These are phyloP conservation scores for Adela reaumurella DNA, from an alignment of 2,888 invertebrate species.

Conservation along the genomic window DNA sequence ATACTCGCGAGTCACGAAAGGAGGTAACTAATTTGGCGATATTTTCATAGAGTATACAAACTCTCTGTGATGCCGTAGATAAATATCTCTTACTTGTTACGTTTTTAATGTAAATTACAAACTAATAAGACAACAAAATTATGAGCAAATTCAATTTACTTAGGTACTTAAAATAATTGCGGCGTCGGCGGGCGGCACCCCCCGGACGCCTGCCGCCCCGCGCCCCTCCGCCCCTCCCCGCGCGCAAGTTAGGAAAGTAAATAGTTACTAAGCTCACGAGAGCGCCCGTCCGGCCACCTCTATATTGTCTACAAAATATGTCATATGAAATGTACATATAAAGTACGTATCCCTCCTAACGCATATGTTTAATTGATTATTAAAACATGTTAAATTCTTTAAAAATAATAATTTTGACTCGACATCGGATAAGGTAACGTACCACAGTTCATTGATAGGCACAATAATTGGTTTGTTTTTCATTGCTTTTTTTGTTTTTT, in stretches of 20 bases:
- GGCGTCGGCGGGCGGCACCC: background rate
- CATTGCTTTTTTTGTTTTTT: conserved; percentile 19
- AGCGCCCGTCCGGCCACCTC: background rate
- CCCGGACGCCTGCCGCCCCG: no score
- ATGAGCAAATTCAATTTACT: background rate
- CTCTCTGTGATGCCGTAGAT: background rate
- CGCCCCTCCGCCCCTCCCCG: no score
- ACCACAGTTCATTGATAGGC: conserved; percentile 55
- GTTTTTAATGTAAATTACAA: background rate
- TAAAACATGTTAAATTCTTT: background rate
- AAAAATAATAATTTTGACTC: conserved; percentile 19
- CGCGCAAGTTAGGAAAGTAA: no score
- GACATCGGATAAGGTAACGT: conserved; percentile 52
- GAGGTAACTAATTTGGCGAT: background rate
- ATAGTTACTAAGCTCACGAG: background rate
- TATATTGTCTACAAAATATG: conserved; percentile 1
- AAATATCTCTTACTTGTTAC: background rate
- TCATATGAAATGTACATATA: background rate
- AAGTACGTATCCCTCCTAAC: background rate
- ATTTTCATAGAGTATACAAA: background rate
- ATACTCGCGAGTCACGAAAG: background rate
- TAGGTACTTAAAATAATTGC: background rate
- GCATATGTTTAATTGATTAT: background rate
- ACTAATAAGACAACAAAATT: background rate
- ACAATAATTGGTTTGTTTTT: conserved; percentile 53